phyloP scores from a whole-genome alignment of 1,140 invertebrate species.

The Yoshiicerus persimilis region DNA sequence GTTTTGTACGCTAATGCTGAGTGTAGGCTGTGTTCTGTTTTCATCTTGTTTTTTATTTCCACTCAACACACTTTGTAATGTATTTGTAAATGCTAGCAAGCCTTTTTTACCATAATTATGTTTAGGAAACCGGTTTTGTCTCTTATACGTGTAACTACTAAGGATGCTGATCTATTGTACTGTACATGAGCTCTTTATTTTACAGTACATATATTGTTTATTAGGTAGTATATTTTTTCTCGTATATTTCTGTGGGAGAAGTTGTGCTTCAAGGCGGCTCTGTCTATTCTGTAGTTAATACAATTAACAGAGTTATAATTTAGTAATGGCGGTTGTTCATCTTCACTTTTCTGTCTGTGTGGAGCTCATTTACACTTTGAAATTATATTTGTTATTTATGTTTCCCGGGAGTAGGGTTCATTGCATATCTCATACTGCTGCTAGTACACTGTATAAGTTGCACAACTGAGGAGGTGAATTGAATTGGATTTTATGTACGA shows the following conservation, averaged over 20 bases:
- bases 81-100: background rate
- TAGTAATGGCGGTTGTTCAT: background rate
- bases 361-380: background rate
- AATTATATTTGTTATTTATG: background rate
- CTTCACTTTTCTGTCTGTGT: background rate
- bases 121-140: background rate
- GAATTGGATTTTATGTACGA: background rate
- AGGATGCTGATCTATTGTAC: background rate
- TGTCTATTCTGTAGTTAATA: background rate
- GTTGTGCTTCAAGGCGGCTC: background rate
- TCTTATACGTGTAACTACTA: background rate
- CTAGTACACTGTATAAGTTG: background rate
- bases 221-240: background rate
- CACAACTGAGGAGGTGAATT: too few relatives aligned
- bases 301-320: constrained; percentile 6
- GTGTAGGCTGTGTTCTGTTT: background rate
- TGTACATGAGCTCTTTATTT: background rate
- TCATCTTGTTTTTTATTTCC: background rate
- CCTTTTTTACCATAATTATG: background rate
- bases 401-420: background rate
- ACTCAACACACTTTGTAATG: background rate
- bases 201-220: background rate
- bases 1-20: too few relatives aligned
- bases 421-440: too few relatives aligned
- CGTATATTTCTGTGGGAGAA: background rate